Evolutionary conservation across 2,113 vertebrate species (phyloP).

Genomic region (Terrapene triunguis): DNA sequence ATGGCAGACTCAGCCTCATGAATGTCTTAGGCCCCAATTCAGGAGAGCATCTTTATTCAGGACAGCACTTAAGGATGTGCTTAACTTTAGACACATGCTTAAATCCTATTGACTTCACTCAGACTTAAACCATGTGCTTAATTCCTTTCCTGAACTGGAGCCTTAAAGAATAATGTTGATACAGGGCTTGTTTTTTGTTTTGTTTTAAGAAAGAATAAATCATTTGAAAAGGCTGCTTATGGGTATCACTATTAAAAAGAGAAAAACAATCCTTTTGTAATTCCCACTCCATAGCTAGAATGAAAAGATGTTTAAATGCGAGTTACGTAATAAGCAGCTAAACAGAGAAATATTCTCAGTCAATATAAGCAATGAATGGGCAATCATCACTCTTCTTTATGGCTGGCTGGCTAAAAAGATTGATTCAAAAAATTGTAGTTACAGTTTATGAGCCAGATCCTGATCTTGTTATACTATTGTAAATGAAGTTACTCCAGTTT

Average conservation of each 20-base stretch:
- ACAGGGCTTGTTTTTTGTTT: not conserved
- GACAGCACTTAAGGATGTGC: not conserved
- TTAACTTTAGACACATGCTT: not conserved
- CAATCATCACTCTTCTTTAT: not conserved
- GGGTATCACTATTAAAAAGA: not conserved
- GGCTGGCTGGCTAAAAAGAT: not conserved
- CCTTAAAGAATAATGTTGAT: not conserved
- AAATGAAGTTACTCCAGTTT: not conserved
- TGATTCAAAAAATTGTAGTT: slow-evolving; percentile 24
- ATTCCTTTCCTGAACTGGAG: not conserved
- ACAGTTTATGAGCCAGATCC: slow-evolving; percentile 5
- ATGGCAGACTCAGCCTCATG: not conserved
- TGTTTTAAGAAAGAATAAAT: slow-evolving; percentile 22
- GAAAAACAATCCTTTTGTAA: not conserved
- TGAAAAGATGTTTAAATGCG: slow-evolving; percentile 31
- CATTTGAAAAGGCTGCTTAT: not conserved
- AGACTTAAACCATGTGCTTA: not conserved
- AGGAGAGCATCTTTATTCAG: slow-evolving; percentile 1
- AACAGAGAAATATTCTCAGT: slow-evolving; percentile 12
- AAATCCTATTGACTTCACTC: not conserved
- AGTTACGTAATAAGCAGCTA: slow-evolving; percentile 18
- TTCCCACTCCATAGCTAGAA: not conserved
- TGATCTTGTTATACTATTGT: not conserved
- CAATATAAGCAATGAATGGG: slow-evolving; percentile 7
- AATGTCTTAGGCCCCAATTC: not conserved